Percentiles rank a stretch among this genome's conserved stretches.
phyloP scores from a whole-genome alignment of 2,888 invertebrate species.

The Tipula unca region DNA sequence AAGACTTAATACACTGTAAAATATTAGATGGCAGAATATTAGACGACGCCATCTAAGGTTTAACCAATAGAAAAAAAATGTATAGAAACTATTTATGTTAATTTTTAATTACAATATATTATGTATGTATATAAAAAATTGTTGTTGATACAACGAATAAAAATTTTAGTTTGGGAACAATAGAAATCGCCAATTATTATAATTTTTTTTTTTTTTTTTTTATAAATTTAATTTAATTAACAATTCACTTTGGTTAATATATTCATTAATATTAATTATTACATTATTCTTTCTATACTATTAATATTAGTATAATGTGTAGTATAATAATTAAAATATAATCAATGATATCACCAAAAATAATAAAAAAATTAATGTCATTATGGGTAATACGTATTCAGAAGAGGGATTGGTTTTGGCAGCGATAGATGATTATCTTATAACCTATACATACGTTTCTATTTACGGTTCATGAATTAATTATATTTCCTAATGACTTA shows the following conservation, averaged over 20 bases:
- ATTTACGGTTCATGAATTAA: not conserved
- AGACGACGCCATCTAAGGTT: not conserved
- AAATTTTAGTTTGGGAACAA: not conserved
- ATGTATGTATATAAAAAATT: not conserved
- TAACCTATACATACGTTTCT: not conserved
- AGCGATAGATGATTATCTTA: not conserved
- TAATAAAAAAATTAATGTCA: not conserved
- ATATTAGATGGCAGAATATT: not conserved
- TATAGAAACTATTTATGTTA: not conserved
- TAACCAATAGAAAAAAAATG: not conserved
- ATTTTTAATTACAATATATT: not conserved
- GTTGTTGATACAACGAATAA: not conserved
- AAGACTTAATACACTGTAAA: not conserved
- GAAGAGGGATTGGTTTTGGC: not conserved
- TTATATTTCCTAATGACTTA: not conserved
- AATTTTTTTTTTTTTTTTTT: not conserved
- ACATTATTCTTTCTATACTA: not conserved
- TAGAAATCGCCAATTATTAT: slow-evolving; percentile 14
- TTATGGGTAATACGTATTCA: not conserved
- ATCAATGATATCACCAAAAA: slow-evolving; percentile 3
- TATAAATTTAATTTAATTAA: not conserved
- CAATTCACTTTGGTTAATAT: not conserved
- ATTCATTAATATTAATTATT: not conserved
- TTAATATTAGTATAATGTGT: not conserved
- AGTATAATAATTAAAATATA: not conserved